These are phyloP conservation scores for Hirtodrosophila confusa DNA, from an alignment of 2,888 invertebrate genomes.

Conservation along the genomic window DNA sequence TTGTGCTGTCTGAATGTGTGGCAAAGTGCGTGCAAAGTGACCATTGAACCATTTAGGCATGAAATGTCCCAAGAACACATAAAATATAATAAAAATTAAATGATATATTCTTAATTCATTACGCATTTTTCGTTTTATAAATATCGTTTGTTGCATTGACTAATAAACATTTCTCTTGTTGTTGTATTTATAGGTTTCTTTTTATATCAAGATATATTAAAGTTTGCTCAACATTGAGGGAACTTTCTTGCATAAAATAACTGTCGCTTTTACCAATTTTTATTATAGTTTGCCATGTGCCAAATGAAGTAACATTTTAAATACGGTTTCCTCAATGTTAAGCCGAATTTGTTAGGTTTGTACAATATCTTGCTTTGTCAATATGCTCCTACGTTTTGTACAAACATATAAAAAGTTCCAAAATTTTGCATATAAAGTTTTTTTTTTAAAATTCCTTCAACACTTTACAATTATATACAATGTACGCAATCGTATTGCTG, in stretches of 20 bases:
- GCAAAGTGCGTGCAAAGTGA: conserved; percentile 24
- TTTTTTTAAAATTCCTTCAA: conserved; percentile 34
- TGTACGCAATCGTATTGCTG: conserved; percentile 19
- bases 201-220: not conserved
- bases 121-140: conserved; percentile 45
- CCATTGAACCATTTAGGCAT: conserved; percentile 66
- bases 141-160: conserved; percentile 73
- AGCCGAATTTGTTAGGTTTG: conserved; percentile 3
- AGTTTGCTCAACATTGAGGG: not conserved
- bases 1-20: conserved; percentile 39
- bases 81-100: conserved; percentile 27
- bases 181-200: conserved; percentile 2
- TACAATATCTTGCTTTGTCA: conserved; percentile 5
- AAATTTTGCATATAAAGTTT: conserved; percentile 50
- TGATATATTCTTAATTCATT: conserved; percentile 18
- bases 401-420: conserved; percentile 32
- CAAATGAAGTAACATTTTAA: not conserved
- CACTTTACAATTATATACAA: conserved; percentile 32
- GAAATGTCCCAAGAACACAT: conserved; percentile 52
- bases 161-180: conserved; percentile 42
- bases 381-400: not conserved
- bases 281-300: too few relatives aligned
- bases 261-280: too few relatives aligned
- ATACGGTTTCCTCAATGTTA: not conserved
- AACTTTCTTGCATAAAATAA: not conserved